Conservation (phyloP, 2,888 invertebrate genomes). For the Papilio elwesi region DNA sequence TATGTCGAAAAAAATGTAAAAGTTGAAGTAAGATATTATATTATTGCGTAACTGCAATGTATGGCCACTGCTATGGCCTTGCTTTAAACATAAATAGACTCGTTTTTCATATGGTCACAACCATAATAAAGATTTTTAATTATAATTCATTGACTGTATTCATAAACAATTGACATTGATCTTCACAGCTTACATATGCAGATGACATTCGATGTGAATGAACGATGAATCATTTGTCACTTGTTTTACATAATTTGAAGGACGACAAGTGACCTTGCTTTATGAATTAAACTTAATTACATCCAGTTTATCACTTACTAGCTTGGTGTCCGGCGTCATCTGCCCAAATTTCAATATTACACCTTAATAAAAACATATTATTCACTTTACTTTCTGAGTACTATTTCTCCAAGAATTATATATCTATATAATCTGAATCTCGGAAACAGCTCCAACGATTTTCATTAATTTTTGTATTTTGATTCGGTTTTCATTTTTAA, state of each 20-base stretch:
- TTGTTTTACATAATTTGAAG: constrained; percentile 16
- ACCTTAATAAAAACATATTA: neutral
- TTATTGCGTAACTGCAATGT: neutral
- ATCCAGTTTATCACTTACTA: neutral
- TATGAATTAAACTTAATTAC: neutral
- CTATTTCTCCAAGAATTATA: no score
- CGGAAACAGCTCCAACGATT: no score
- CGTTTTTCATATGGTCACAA: constrained; percentile 13
- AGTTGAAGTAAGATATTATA: neutral
- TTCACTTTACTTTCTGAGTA: neutral
- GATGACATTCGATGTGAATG: constrained; percentile 24
- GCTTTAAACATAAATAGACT: neutral
- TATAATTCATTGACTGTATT: constrained; percentile 27
- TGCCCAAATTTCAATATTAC: neutral
- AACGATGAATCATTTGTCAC: constrained; percentile 27
- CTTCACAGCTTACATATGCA: constrained; percentile 11
- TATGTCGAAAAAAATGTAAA: no score
- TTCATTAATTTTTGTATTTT: no score
- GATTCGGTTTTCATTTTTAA: no score
- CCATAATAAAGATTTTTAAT: constrained; percentile 6
- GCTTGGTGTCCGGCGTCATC: neutral
- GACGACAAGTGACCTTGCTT: constrained; percentile 14
- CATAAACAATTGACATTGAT: constrained; percentile 21
- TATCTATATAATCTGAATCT: no score
- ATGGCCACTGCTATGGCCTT: neutral